Conservation (phyloP, 2,113 vertebrate species). For the Callionymus lyra region DNA sequence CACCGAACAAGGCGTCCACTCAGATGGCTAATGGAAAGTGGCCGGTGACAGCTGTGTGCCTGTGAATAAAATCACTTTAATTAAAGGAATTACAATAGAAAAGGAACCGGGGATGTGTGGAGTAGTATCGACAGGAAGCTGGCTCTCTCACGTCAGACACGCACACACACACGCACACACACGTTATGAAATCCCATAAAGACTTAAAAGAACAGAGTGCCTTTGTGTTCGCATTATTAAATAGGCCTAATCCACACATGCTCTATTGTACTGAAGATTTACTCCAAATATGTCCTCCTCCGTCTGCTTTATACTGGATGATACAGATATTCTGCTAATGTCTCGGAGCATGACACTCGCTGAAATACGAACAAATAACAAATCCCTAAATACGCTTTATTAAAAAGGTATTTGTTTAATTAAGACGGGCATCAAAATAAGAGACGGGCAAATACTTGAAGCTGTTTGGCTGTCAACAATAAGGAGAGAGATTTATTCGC, state of each 20-base stretch:
- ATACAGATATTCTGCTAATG: slow-evolving; percentile 31
- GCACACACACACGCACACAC: slow-evolving; percentile 20
- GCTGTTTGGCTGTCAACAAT: slow-evolving; percentile 5
- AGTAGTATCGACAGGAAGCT: slow-evolving; percentile 64
- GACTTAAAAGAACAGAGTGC: slow-evolving; percentile 59
- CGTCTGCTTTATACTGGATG: slow-evolving; percentile 18
- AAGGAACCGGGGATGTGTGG: slow-evolving; percentile 57
- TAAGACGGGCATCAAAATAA: slow-evolving; percentile 19
- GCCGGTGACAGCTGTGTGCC: slow-evolving; percentile 74
- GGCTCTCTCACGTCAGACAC: slow-evolving; percentile 49
- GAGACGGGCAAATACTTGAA: slow-evolving; percentile 23
- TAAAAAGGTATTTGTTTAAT: slow-evolving; percentile 29
- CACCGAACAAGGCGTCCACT: slow-evolving; percentile 68
- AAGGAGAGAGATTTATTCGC: slow-evolving; percentile 8
- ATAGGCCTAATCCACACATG: slow-evolving; percentile 53
- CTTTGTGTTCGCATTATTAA: slow-evolving; percentile 51
- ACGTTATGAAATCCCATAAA: slow-evolving; percentile 52
- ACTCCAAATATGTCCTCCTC: slow-evolving; percentile 36
- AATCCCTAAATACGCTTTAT: slow-evolving; percentile 30
- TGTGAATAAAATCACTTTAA: slow-evolving; percentile 80
- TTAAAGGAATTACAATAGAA: slow-evolving; percentile 76
- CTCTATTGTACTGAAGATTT: slow-evolving; percentile 47
- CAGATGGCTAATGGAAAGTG: slow-evolving; percentile 75
- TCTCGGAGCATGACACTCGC: slow-evolving; percentile 19
- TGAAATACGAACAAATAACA: slow-evolving; percentile 31